Conservation (phyloP, 2,888 invertebrate species). For the Smittia aterrima region DNA sequence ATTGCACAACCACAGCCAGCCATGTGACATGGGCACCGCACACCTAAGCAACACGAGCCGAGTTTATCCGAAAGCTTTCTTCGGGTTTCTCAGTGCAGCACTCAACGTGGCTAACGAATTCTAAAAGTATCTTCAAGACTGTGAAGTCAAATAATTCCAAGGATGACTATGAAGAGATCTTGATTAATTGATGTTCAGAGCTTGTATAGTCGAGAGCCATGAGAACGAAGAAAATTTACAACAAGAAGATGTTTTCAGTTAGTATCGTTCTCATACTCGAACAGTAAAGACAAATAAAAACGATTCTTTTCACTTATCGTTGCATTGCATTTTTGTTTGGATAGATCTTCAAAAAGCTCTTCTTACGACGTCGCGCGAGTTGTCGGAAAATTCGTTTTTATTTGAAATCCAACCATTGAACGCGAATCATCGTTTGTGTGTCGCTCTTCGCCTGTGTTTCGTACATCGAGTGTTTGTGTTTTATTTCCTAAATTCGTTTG, state of each 20-base stretch:
- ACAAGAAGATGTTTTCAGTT: conserved; percentile 5
- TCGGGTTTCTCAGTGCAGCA: neutral
- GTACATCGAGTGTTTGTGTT: conserved; percentile 23
- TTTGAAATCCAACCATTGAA: conserved; percentile 34
- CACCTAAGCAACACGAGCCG: conserved; percentile 19
- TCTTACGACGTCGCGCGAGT: neutral
- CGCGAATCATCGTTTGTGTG: conserved; percentile 22
- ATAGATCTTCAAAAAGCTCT: conserved; percentile 15
- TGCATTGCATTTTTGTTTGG: conserved; percentile 27
- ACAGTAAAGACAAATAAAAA: neutral
- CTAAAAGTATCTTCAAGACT: neutral
- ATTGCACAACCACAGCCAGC: conserved; percentile 14
- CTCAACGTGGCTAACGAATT: neutral
- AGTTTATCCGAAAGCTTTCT: conserved; percentile 40
- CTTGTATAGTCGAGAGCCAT: neutral
- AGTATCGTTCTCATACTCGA: neutral
- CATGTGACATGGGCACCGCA: conserved; percentile 4
- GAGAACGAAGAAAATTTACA: neutral
- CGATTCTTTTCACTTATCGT: neutral
- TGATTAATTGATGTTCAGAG: too few relatives aligned
- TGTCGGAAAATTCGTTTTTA: conserved; percentile 30
- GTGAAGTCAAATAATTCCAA: neutral
- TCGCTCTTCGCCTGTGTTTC: conserved; percentile 29
- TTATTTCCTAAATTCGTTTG: conserved; percentile 40
- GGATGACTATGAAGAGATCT: too few relatives aligned